phyloP scores from a whole-genome alignment of 2,888 invertebrate genomes.

The Chrysotoxum bicinctum region DNA sequence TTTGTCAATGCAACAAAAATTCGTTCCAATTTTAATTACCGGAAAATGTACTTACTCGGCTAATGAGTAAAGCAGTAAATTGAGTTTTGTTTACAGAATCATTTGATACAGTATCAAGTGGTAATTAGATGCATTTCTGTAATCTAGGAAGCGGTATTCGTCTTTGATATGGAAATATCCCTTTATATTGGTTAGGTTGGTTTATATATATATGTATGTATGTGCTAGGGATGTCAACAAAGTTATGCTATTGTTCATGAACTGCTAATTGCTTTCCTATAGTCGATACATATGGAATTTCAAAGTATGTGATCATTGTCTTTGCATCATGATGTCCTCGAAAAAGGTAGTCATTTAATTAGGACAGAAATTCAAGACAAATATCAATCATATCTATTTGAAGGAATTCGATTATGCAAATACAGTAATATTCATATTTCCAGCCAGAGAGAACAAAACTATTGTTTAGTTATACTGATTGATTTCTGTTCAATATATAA shows the following conservation, averaged over 20 bases:
- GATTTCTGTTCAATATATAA: not conserved
- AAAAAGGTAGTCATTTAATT: not conserved
- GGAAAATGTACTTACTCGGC: not conserved
- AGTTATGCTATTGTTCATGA: not conserved
- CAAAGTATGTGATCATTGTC: not conserved
- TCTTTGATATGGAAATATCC: not conserved
- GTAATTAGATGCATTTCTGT: not conserved
- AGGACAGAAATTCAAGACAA: not conserved
- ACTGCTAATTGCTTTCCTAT: not conserved
- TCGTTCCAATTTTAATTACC: not conserved
- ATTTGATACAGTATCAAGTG: not conserved
- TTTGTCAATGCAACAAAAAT: not conserved
- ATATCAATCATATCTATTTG: slow-evolving; percentile 3
- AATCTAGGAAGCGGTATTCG: not conserved
- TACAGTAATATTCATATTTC: not conserved
- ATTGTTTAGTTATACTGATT: not conserved
- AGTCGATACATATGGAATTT: not conserved
- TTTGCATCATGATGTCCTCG: not conserved
- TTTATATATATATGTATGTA: not conserved
- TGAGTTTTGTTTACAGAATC: not conserved
- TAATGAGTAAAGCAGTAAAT: not conserved
- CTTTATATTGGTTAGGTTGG: not conserved
- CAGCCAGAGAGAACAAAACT: not conserved
- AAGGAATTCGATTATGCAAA: not conserved
- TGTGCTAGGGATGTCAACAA: not conserved